These are phyloP conservation scores for Ochropleura plecta DNA, from an alignment of 2,888 invertebrate species.

Conservation along the genomic window DNA sequence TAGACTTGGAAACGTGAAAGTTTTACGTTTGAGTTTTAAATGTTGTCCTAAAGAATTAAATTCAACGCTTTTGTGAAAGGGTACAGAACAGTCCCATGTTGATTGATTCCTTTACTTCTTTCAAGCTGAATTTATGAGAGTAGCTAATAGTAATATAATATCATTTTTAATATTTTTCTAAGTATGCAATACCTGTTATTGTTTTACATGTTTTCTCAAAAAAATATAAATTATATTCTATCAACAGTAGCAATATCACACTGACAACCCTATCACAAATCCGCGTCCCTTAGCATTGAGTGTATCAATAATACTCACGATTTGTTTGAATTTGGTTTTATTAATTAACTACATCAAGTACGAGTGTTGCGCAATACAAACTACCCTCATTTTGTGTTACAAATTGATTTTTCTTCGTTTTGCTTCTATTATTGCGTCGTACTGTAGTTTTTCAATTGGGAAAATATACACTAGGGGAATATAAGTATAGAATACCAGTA, in stretches of 20 bases:
- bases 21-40: conserved; percentile 16
- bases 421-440: conserved; percentile 20
- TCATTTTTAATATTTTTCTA: too few relatives aligned
- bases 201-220: background rate
- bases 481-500: background rate
- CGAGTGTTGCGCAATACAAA: conserved; percentile 64
- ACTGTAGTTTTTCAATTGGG: background rate
- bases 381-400: conserved; percentile 58
- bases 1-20: conserved; percentile 17
- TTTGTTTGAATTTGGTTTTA: conserved; percentile 89
- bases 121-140: too few relatives aligned
- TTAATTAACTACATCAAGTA: conserved; percentile 89
- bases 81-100: background rate
- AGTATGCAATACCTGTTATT: background rate
- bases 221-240: background rate
- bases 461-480: background rate
- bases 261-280: conserved; percentile 78
- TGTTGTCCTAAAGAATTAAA: background rate
- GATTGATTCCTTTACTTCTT: background rate
- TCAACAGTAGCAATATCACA: background rate
- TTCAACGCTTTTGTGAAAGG: background rate
- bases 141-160: background rate
- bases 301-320: conserved; percentile 87
- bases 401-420: conserved; percentile 52
- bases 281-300: conserved; percentile 78